phyloP scores from a whole-genome alignment of 2,113 vertebrate species.

The Ivindomyrus marchei region DNA sequence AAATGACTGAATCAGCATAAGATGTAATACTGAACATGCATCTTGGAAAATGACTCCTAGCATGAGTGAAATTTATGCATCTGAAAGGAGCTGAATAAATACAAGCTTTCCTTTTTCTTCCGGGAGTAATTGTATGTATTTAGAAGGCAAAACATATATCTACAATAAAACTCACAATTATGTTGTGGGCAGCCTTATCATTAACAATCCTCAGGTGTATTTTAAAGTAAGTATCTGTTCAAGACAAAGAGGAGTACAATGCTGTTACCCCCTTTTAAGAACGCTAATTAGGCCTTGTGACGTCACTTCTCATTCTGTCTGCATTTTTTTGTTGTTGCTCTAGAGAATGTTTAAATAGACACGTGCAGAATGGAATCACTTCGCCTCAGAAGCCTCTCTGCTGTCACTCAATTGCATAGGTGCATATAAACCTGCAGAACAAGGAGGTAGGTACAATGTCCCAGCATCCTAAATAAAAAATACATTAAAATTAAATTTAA shows the following conservation, averaged over 20 bases:
- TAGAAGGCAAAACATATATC: conserved; percentile 22
- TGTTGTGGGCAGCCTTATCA: conserved; percentile 1
- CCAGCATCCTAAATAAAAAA: not conserved
- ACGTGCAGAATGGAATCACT: not conserved
- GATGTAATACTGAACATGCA: conserved; percentile 1
- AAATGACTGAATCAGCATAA: not conserved
- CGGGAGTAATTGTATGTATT: conserved; percentile 20
- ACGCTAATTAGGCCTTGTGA: conserved; percentile 16
- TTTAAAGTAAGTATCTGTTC: conserved; percentile 23
- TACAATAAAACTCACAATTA: conserved; percentile 22
- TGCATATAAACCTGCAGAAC: not conserved
- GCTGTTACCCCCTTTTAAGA: conserved; percentile 1
- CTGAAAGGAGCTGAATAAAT: conserved; percentile 14
- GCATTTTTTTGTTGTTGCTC: not conserved
- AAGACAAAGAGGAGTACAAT: conserved; percentile 11
- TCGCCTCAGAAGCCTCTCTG: not conserved
- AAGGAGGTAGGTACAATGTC: not conserved
- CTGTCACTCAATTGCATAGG: not conserved
- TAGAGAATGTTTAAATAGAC: conserved; percentile 23
- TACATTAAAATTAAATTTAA: not conserved
- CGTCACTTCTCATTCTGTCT: conserved; percentile 4
- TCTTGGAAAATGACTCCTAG: conserved; percentile 1
- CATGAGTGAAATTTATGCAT: not conserved
- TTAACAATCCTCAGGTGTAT: conserved; percentile 16
- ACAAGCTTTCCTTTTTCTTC: conserved; percentile 14